Evolutionary conservation across 2,888 invertebrate genomes (phyloP).

Genomic region (Osedax fenrisi): DNA sequence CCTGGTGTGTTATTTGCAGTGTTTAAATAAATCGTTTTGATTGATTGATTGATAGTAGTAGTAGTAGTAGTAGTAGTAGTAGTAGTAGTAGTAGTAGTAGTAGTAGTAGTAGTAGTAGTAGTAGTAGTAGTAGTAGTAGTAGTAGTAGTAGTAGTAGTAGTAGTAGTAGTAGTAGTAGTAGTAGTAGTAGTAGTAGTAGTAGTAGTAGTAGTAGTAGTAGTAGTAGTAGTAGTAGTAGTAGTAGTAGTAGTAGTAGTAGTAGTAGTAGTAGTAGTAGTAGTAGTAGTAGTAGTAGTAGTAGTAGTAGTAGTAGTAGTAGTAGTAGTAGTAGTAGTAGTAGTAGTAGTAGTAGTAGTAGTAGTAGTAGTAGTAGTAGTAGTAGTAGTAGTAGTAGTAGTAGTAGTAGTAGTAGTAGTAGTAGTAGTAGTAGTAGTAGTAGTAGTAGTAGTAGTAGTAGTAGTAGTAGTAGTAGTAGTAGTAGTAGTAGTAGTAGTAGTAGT

Average conservation of each 20-base stretch:
- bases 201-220: constrained; percentile 3
- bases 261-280: background rate
- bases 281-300: constrained; percentile 4
- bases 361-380: background rate
- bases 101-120: background rate
- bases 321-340: background rate
- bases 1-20: no score
- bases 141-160: background rate
- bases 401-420: background rate
- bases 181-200: background rate
- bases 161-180: background rate
- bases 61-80: background rate
- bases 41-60: background rate
- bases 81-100: background rate
- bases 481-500: background rate
- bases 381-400: constrained; percentile 2
- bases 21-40: no score
- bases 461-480: background rate
- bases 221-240: constrained; percentile 4
- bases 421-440: background rate
- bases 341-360: background rate
- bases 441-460: background rate
- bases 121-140: background rate
- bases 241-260: background rate
- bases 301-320: background rate